A percentile compares a stretch with the other conserved stretches of the same genome.
phyloP scores from a whole-genome alignment of 2,113 vertebrate genomes.

The Hippocampus zosterae region DNA sequence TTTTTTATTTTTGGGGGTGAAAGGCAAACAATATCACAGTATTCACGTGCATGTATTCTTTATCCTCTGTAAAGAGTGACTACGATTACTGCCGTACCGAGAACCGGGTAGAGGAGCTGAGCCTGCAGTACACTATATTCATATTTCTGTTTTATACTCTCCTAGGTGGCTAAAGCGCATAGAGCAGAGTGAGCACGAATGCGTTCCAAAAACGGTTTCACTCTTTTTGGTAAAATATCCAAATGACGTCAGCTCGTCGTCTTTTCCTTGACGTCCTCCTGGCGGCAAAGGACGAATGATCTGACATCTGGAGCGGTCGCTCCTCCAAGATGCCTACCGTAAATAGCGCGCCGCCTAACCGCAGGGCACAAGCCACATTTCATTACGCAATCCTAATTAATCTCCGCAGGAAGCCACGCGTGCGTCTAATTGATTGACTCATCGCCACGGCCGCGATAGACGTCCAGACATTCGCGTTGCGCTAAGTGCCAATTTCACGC shows the following conservation, averaged over 20 bases:
- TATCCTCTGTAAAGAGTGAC: no score
- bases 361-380: slow-evolving; percentile 35
- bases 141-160: no score
- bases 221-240: neutral
- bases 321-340: slow-evolving; percentile 31
- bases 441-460: slow-evolving; percentile 43
- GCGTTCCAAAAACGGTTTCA: no score
- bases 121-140: no score
- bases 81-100: no score
- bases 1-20: no score
- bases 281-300: slow-evolving; percentile 5
- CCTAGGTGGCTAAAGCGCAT: no score
- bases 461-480: slow-evolving; percentile 21
- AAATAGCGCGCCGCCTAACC: slow-evolving; percentile 21
- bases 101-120: no score
- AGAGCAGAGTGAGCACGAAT: no score
- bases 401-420: slow-evolving; percentile 48
- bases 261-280: slow-evolving; percentile 27
- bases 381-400: slow-evolving; percentile 62
- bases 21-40: no score
- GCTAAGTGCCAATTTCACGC: slow-evolving; percentile 55
- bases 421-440: slow-evolving; percentile 55
- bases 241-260: slow-evolving; percentile 33
- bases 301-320: slow-evolving; percentile 3
- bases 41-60: no score